A percentile compares a stretch with the other conserved stretches of the same genome.
Conservation (phyloP, 1,140 invertebrate species). For the Leptopilina boulardi region DNA sequence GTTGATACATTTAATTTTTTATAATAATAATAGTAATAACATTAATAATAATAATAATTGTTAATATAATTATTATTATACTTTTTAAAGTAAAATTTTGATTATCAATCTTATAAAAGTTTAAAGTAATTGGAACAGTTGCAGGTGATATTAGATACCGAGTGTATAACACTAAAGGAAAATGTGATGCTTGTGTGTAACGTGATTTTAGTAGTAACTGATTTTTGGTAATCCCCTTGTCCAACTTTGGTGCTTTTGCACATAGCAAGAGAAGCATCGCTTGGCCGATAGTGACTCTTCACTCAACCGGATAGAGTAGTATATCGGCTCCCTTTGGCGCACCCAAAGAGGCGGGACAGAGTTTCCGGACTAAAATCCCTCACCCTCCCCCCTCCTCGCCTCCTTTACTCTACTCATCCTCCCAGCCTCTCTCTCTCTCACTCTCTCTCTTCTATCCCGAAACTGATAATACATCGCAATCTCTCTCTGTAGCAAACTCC, state of each 20-base stretch:
- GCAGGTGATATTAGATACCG: not conserved
- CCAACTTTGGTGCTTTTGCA: not conserved
- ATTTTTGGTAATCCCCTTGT: constrained; percentile 4
- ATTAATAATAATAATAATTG: no score
- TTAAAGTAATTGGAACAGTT: not conserved
- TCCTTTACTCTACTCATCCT: not conserved
- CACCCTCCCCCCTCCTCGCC: not conserved
- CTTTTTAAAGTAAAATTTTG: no score
- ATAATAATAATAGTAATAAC: constrained; percentile 36
- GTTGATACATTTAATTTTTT: constrained; percentile 27
- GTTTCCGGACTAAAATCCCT: constrained; percentile 21
- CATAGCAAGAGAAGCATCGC: not conserved
- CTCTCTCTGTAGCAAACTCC: constrained; percentile 31
- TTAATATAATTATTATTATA: no score
- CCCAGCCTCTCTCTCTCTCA: not conserved
- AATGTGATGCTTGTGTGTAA: not conserved
- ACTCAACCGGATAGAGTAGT: constrained; percentile 4
- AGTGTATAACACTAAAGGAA: not conserved
- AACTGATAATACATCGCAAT: constrained; percentile 33
- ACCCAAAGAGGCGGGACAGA: constrained; percentile 18
- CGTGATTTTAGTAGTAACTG: not conserved
- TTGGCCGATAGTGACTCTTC: constrained; percentile 2
- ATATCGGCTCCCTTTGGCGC: constrained; percentile 32
- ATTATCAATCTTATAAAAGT: no score
- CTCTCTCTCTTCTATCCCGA: not conserved